Evolutionary conservation across 2,888 invertebrate genomes (phyloP).

Genomic region (Microplitis manilae): DNA sequence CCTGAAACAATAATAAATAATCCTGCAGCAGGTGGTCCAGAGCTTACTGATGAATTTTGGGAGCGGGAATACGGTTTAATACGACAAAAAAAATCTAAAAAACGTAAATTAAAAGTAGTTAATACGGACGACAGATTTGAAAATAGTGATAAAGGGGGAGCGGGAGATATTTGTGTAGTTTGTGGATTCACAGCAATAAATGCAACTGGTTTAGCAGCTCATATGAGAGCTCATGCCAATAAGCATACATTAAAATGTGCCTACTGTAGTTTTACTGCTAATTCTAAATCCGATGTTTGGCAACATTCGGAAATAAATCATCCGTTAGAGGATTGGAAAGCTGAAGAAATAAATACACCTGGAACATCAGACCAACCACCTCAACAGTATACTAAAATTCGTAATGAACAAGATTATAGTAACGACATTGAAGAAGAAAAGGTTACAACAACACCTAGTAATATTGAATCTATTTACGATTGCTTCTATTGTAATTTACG

Average conservation of each 20-base stretch:
- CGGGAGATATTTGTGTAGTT: conserved; percentile 51
- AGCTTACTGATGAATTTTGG: conserved; percentile 65
- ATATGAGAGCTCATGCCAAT: conserved; percentile 58
- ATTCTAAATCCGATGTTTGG: conserved; percentile 57
- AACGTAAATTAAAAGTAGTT: conserved; percentile 53
- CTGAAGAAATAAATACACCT: conserved; percentile 33
- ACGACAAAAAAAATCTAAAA: conserved; percentile 47
- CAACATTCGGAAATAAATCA: conserved; percentile 65
- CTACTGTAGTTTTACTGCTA: conserved; percentile 62
- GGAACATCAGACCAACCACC: conserved; percentile 43
- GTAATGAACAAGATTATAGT: conserved; percentile 50
- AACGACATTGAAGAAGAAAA: conserved; percentile 57
- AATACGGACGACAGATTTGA: conserved; percentile 24
- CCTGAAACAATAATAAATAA: conserved; percentile 58
- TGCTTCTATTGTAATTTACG: conserved; percentile 63
- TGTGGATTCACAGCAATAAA: conserved; percentile 63
- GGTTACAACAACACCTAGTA: neutral
- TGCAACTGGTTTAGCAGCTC: conserved; percentile 59
- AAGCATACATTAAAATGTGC: conserved; percentile 61
- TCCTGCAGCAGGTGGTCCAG: conserved; percentile 53
- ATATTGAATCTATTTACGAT: conserved; percentile 51
- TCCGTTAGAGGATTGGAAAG: conserved; percentile 56
- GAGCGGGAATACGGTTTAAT: conserved; percentile 63
- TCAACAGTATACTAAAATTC: conserved; percentile 39
- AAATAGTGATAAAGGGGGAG: conserved; percentile 26